phyloP scores from a whole-genome alignment of 2,888 invertebrate genomes.

The Apodemia hepburni region DNA sequence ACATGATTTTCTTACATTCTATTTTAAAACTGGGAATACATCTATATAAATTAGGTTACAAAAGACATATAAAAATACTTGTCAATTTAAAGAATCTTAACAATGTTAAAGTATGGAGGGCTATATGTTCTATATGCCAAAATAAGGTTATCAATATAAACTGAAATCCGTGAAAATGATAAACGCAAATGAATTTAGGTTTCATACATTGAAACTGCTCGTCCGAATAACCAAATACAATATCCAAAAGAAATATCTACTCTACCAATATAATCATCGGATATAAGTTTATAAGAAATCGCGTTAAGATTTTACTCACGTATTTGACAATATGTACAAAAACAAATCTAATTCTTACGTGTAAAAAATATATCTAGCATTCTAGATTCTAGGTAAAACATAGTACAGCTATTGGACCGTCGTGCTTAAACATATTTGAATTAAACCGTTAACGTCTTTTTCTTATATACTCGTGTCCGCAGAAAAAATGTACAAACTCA shows the following conservation, averaged over 20 bases:
- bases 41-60: conserved; percentile 4
- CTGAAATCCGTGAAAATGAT: not conserved
- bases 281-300: conserved; percentile 49
- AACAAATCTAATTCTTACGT: conserved; percentile 8
- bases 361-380: conserved; percentile 13
- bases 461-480: conserved; percentile 51
- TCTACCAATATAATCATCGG: conserved; percentile 49
- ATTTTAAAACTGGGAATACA: conserved; percentile 13
- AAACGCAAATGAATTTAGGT: conserved; percentile 9
- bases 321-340: conserved; percentile 9
- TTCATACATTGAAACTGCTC: conserved; percentile 37
- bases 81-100: conserved; percentile 25
- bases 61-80: conserved; percentile 19
- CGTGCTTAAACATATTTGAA: conserved; percentile 11
- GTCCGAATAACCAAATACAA: conserved; percentile 49
- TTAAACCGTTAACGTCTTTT: conserved; percentile 26
- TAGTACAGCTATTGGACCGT: conserved; percentile 4
- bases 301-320: conserved; percentile 24
- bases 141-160: conserved; percentile 8
- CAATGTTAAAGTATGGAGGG: conserved; percentile 5
- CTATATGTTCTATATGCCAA: conserved; percentile 9
- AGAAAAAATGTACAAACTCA: conserved; percentile 64
- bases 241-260: conserved; percentile 51
- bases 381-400: conserved; percentile 5
- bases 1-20: conserved; percentile 10